Evolutionary conservation across 2,113 vertebrate species (phyloP).

Genomic region (Bos javanicus): DNA sequence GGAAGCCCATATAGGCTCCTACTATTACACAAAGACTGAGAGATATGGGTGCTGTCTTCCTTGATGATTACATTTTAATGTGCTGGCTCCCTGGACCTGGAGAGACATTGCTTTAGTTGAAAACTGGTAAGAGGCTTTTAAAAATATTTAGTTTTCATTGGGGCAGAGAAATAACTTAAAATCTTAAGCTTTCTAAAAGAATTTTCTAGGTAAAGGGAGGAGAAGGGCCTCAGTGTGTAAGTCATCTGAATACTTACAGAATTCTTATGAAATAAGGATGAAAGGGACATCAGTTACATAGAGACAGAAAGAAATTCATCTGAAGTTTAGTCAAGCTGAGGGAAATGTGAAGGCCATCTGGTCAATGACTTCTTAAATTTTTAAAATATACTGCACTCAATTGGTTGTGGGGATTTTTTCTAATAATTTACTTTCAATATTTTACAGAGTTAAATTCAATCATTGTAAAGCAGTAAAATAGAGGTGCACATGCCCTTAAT

Average conservation of each 20-base stretch:
- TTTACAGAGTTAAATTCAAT: not conserved
- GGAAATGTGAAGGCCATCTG: not conserved
- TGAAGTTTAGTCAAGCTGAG: not conserved
- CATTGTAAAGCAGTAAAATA: not conserved
- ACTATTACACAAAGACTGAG: not conserved
- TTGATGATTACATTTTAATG: not conserved
- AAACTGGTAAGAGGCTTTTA: not conserved
- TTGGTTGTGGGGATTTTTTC: not conserved
- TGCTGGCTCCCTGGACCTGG: not conserved
- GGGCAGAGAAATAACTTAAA: not conserved
- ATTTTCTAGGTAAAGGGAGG: not conserved
- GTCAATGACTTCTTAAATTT: not conserved
- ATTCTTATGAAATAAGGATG: not conserved
- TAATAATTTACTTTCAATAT: not conserved
- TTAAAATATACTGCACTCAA: not conserved
- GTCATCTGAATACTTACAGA: not conserved
- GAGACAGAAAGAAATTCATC: not conserved
- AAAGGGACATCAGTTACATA: not conserved
- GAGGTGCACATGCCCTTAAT: not conserved
- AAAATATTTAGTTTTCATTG: not conserved
- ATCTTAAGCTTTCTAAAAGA: not conserved
- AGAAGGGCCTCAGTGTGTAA: not conserved
- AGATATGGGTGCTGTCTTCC: not conserved
- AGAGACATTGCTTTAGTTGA: not conserved
- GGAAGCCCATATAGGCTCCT: too few species aligned